Percentiles rank a stretch among this genome's conserved stretches.
phyloP scores from a whole-genome alignment of 37 sponge, comb jelly and placozoan genomes.

The Bolinopsis microptera region DNA sequence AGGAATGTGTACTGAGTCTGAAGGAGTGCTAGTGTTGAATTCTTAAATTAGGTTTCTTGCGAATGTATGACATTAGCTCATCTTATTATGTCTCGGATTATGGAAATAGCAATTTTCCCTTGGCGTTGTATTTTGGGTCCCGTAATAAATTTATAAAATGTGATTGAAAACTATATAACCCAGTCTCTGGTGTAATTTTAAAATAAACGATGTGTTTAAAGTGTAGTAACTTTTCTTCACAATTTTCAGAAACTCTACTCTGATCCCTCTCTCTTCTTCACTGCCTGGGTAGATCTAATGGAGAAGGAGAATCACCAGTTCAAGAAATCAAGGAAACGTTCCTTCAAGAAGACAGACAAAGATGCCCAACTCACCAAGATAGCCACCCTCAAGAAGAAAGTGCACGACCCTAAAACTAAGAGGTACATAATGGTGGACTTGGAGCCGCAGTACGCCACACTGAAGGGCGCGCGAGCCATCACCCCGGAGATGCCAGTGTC shows the following conservation, averaged over 20 bases:
- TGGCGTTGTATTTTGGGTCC: no score
- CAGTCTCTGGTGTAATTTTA: no score
- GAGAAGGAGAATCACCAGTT: conserved; percentile 39
- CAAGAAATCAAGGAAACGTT: conserved; percentile 22
- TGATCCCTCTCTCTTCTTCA: conserved; percentile 45
- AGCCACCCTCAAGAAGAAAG: conserved; percentile 55
- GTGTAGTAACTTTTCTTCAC: no score
- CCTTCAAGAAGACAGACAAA: conserved; percentile 26
- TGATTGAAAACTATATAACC: no score
- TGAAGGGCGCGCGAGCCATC: background rate
- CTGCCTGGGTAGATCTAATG: conserved; percentile 55
- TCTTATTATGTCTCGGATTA: no score
- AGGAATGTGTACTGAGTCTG: no score
- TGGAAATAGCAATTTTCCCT: no score
- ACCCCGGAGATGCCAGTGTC: background rate
- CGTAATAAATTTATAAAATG: no score
- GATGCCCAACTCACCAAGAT: background rate
- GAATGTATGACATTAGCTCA: no score
- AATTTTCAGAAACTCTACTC: conserved; percentile 66
- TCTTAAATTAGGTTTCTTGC: no score
- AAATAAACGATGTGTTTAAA: no score
- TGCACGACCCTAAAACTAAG: conserved; percentile 38
- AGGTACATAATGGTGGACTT: conserved; percentile 37
- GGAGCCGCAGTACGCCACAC: conserved; percentile 31
- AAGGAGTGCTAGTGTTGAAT: no score